Base-by-base conservation (phyloP, 2,888 invertebrate species). In the Hypsopygia costalis region DNA sequence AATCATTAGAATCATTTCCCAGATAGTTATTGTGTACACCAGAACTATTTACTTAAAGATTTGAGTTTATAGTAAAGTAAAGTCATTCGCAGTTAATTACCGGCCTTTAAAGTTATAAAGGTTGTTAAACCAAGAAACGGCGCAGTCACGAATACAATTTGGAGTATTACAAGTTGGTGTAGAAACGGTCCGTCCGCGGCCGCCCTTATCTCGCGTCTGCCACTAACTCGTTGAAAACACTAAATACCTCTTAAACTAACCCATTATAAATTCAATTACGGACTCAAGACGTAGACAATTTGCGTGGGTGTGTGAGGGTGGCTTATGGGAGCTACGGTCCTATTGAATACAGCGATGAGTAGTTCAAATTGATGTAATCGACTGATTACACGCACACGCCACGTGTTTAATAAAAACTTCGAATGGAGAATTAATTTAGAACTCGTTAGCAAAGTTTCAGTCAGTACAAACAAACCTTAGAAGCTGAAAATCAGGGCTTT, bases 201-300 rank as follows among this genome's bases (percentile, higher is more conserved):
- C 7, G n/a, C 8, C n/a, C 25, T 25, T 25, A 25, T 25, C 25
- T 25, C 25, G 16, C 16, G 16, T 2, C 25, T 6, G 25, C n/a
- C 25, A 25, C 25, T 25, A 25, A 25, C 25, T 25, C 25, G 25
- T n/a, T 25, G 25, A 25, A 71, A 70, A 76, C 69, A 69, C 76
- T 81, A 78, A 81, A 82, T 76, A 81, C 79, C 70, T 63, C 69
- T 67, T 78, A 72, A 81, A 82, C 80, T 80, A 77, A 79, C 75
- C 81, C 69, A 82, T 86, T 86, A 86, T 85, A 85, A 82, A 85
- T 86, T 85, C 83, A 82, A 86, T 85, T 82, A 86, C 73, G 70
- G 59, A 59, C 72, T 74, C 69, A 79, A 79, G 80, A 77, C 71
- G 74, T 55, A 77, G 74, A 81, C 76, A 78, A 79, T 82, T 78